Evolutionary conservation across 2,797 vertebrate genomes (phyloP).

Genomic region (Octomys mimax): DNA sequence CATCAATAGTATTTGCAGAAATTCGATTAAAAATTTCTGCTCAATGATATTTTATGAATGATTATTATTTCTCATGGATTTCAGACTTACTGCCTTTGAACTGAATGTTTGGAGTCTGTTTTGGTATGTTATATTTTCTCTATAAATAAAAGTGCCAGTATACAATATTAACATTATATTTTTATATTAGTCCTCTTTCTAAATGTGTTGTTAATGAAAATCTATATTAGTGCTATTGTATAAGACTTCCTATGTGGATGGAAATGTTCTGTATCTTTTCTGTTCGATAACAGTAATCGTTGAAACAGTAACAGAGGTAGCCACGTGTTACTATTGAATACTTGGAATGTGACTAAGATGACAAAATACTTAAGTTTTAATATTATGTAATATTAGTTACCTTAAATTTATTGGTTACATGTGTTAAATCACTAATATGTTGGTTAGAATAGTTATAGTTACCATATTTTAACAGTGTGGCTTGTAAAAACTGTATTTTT

Average conservation of each 20-base stretch:
- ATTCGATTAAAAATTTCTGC: slow-evolving; percentile 3
- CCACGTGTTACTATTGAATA: background rate
- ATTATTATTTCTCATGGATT: background rate
- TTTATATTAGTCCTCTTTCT: slow-evolving; percentile 37
- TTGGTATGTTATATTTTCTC: background rate
- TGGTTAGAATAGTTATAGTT: background rate
- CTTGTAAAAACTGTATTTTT: slow-evolving; percentile 12
- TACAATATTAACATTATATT: background rate
- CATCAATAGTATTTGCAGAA: slow-evolving; percentile 49
- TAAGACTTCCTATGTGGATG: background rate
- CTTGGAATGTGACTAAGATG: background rate
- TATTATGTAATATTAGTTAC: slow-evolving; percentile 33
- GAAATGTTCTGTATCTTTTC: background rate
- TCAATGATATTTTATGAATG: background rate
- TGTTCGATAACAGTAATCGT: background rate
- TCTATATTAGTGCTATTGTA: background rate
- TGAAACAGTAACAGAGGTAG: background rate
- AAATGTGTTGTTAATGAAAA: background rate
- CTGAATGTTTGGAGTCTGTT: background rate
- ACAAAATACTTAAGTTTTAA: background rate
- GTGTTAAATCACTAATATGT: background rate
- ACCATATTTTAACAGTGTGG: background rate
- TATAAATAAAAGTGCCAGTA: background rate
- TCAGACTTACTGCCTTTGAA: background rate
- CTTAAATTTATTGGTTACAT: slow-evolving; percentile 23